Conservation (phyloP, 2,113 vertebrate species). For the Hydropotes inermis region DNA sequence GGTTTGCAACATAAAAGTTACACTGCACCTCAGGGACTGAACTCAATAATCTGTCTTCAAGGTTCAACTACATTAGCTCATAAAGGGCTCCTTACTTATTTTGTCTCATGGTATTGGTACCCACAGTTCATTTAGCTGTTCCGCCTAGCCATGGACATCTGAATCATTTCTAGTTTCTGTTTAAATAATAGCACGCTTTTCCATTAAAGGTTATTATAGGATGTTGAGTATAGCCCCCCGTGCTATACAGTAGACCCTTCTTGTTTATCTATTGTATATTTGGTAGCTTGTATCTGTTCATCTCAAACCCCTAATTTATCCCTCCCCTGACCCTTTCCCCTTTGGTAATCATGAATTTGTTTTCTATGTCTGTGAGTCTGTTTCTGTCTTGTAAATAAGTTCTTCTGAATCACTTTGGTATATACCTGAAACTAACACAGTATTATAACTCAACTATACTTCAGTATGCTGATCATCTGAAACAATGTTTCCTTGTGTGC, state of each 20-base stretch:
- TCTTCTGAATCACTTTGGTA: neutral
- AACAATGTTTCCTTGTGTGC: neutral
- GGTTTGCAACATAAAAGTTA: neutral
- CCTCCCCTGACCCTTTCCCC: neutral
- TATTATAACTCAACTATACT: neutral
- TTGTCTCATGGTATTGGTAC: accelerated
- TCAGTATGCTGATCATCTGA: neutral
- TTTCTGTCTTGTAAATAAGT: neutral
- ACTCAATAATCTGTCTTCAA: neutral
- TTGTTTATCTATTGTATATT: neutral
- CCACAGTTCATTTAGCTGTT: neutral
- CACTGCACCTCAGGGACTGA: neutral
- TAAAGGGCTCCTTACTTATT: neutral
- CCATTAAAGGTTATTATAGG: neutral
- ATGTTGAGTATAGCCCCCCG: neutral
- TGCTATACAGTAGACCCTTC: no score
- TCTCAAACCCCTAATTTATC: neutral
- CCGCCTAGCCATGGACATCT: neutral
- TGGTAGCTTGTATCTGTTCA: neutral
- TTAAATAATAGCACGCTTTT: neutral
- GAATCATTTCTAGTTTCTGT: neutral
- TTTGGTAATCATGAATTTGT: neutral
- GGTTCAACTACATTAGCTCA: neutral
- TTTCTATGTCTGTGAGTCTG: neutral
- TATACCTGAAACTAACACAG: neutral